phyloP scores from a whole-genome alignment of 1,140 invertebrate genomes.

The Orchesella cincta region DNA sequence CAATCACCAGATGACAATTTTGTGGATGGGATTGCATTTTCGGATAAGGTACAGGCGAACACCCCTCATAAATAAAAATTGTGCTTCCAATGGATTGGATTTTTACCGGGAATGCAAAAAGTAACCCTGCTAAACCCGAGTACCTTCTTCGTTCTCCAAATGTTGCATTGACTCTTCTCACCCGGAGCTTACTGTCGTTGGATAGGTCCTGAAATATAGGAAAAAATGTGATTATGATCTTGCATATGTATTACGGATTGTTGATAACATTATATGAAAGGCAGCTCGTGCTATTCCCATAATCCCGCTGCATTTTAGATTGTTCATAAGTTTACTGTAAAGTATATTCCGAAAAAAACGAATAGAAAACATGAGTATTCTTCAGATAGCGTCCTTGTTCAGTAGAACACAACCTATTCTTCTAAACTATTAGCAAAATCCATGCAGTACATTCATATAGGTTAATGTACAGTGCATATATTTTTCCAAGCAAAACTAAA shows the following conservation, averaged over 20 bases:
- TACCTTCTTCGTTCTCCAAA: not conserved
- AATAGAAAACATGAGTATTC: not conserved
- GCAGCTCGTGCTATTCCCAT: constrained; percentile 12
- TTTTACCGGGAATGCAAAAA: no score
- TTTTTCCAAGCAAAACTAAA: no score
- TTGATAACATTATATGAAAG: not conserved
- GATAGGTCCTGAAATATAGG: no score
- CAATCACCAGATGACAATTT: constrained; percentile 1
- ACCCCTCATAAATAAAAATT: constrained; percentile 21
- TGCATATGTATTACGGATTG: no score
- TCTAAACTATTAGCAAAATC: no score
- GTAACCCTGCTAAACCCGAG: no score
- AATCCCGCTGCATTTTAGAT: constrained; percentile 6
- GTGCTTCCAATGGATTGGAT: not conserved
- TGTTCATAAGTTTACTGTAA: not conserved
- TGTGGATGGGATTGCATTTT: not conserved
- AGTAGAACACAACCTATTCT: no score
- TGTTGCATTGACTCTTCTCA: not conserved
- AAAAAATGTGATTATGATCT: not conserved
- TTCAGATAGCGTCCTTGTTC: no score
- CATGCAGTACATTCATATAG: no score
- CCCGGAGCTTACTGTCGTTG: no score
- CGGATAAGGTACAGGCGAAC: not conserved
- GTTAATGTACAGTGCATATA: no score
- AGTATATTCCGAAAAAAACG: not conserved